These are phyloP conservation scores for Drosophila subquinaria DNA, from an alignment of 2,888 invertebrate genomes.

Conservation along the genomic window DNA sequence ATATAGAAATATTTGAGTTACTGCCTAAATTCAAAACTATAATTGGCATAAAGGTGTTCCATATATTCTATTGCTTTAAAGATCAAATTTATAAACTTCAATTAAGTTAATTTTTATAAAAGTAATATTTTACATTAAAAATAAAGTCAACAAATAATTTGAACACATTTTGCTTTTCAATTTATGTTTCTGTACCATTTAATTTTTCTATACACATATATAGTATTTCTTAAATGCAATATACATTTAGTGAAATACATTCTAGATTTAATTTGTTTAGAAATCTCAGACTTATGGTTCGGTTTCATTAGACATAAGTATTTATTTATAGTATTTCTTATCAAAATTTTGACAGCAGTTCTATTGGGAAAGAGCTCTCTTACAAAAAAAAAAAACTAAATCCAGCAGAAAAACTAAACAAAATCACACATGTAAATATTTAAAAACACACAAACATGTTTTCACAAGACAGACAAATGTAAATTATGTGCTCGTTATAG, in stretches of 20 bases:
- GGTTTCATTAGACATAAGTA: slow-evolving; percentile 32
- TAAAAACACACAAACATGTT: slow-evolving; percentile 34
- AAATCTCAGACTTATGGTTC: slow-evolving; percentile 4
- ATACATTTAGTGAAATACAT: background rate
- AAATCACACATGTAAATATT: slow-evolving; percentile 64
- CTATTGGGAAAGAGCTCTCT: slow-evolving; percentile 12
- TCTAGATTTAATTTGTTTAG: background rate
- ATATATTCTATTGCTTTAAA: too few species aligned
- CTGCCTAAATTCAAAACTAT: background rate
- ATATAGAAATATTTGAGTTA: background rate
- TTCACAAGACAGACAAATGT: slow-evolving; percentile 51
- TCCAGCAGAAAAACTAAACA: slow-evolving; percentile 22
- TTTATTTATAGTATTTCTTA: slow-evolving; percentile 1
- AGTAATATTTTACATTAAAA: background rate
- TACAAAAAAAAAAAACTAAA: slow-evolving; percentile 17
- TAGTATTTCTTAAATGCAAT: too few species aligned
- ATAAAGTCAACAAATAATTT: background rate
- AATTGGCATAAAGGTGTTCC: too few species aligned
- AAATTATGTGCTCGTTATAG: slow-evolving; percentile 73
- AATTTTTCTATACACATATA: too few species aligned
- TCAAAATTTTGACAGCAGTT: background rate
- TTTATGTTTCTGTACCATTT: background rate
- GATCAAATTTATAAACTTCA: too few species aligned
- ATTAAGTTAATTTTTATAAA: too few species aligned
- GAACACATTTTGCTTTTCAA: background rate